Evolutionary conservation across 2,888 invertebrate species (phyloP).

Genomic region (Microctonus brassicae): DNA sequence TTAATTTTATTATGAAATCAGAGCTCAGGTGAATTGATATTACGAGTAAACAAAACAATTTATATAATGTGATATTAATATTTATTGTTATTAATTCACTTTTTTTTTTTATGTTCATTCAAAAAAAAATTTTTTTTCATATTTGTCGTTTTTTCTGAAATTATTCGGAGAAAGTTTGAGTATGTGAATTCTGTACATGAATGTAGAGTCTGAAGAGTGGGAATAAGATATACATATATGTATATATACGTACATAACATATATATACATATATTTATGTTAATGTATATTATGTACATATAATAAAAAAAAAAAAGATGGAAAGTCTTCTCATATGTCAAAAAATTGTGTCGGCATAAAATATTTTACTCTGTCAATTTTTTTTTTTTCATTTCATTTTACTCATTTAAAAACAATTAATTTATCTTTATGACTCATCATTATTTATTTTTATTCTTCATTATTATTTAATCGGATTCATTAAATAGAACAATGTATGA

Average conservation of each 20-base stretch:
- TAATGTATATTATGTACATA: too few species aligned
- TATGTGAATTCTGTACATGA: neutral
- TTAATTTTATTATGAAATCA: too few species aligned
- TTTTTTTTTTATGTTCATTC: neutral
- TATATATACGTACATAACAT: too few species aligned
- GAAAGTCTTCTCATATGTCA: neutral
- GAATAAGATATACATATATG: too few species aligned
- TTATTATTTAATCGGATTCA: neutral
- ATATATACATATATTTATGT: too few species aligned
- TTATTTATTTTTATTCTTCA: too few species aligned
- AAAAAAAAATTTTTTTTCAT: too few species aligned
- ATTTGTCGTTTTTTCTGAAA: neutral
- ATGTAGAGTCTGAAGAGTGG: neutral
- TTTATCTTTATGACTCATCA: too few species aligned
- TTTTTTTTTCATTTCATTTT: too few species aligned
- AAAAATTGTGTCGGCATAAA: constrained; percentile 1
- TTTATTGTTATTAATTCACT: neutral
- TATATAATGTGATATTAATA: too few species aligned
- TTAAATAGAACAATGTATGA: neutral
- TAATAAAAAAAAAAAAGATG: neutral
- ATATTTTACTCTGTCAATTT: neutral
- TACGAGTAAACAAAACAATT: too few species aligned
- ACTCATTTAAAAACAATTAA: neutral
- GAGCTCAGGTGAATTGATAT: neutral
- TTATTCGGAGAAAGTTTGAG: neutral